These are phyloP conservation scores for Actinernus sp. DNA, from an alignment of 92 coral and sea anemone species.

Conservation along the genomic window DNA sequence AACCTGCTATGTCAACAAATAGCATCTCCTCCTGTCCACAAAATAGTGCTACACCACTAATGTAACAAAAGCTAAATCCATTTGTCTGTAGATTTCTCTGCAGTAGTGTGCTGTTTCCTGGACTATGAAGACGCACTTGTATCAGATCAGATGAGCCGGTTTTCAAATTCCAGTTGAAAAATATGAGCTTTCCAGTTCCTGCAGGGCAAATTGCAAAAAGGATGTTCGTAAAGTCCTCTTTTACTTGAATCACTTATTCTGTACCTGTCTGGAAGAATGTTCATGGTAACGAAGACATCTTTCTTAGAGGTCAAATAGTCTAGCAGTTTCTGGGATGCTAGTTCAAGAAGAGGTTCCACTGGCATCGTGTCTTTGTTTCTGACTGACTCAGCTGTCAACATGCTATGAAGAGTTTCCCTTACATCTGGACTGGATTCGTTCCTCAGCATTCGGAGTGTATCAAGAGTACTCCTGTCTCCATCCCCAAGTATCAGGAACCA, in stretches of 20 bases:
- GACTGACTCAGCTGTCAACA: constrained; percentile 41
- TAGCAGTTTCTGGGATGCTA: constrained; percentile 22
- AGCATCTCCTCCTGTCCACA: constrained; percentile 50
- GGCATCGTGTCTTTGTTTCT: constrained; percentile 52
- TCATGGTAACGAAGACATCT: constrained; percentile 40
- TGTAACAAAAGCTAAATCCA: constrained; percentile 51
- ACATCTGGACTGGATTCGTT: constrained; percentile 28
- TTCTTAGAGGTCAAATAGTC: constrained; percentile 34
- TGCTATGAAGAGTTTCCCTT: constrained; percentile 15
- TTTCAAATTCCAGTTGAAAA: constrained; percentile 59
- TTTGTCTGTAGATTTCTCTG: constrained; percentile 36
- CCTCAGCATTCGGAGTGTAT: constrained; percentile 49
- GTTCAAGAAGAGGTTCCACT: constrained; percentile 28
- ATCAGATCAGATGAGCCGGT: constrained; percentile 44
- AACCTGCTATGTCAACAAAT: constrained; percentile 48
- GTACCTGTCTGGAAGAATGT: constrained; percentile 64
- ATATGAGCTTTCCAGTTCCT: constrained; percentile 46
- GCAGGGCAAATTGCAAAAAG: constrained; percentile 39
- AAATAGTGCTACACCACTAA: constrained; percentile 38
- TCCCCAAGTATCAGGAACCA: constrained; percentile 56
- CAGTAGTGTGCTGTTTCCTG: constrained; percentile 39
- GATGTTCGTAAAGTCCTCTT: constrained; percentile 57
- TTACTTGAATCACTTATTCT: constrained; percentile 45
- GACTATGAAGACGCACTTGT: constrained; percentile 44
- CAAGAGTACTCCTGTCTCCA: constrained; percentile 58